A percentile compares a stretch with the other conserved stretches of the same genome.
Conservation (phyloP, 2,113 vertebrate species). For the Oncorhynchus nerka region DNA sequence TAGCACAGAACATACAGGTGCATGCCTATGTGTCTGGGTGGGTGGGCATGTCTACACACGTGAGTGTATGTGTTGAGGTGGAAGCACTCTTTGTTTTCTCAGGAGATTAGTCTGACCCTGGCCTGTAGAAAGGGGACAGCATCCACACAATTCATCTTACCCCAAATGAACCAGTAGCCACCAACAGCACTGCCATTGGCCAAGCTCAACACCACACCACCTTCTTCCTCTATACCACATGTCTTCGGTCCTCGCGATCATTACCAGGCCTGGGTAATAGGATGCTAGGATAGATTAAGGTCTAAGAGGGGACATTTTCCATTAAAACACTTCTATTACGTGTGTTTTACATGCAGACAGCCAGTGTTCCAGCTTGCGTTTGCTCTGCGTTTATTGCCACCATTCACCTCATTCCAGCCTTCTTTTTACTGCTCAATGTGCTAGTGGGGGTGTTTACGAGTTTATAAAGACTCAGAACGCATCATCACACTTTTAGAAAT, state of each 20-base stretch:
- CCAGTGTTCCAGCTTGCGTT: conserved; percentile 22
- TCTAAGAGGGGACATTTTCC: conserved; percentile 44
- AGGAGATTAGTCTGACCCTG: too few relatives aligned
- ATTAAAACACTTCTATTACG: conserved; percentile 50
- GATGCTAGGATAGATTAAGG: conserved; percentile 49
- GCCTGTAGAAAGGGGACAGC: too few relatives aligned
- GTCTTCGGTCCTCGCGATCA: conserved; percentile 17
- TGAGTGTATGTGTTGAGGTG: too few relatives aligned
- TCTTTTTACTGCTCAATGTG: conserved; percentile 43
- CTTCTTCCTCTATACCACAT: background rate
- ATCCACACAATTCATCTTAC: too few relatives aligned
- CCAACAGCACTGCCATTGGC: background rate
- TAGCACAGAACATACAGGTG: background rate
- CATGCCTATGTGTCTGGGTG: background rate
- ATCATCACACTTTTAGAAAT: conserved; percentile 58
- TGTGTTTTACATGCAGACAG: conserved; percentile 32
- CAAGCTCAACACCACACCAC: background rate
- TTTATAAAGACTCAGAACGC: conserved; percentile 59
- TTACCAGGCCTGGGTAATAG: conserved; percentile 36
- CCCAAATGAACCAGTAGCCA: too few relatives aligned
- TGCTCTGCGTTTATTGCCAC: conserved; percentile 18
- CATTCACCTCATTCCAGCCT: conserved; percentile 19
- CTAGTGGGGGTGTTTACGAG: conserved; percentile 50
- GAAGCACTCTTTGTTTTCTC: too few relatives aligned
- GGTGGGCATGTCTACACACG: too few relatives aligned